Base-by-base conservation (phyloP, 1,140 invertebrate species). In the Diorhabda carinulata region DNA sequence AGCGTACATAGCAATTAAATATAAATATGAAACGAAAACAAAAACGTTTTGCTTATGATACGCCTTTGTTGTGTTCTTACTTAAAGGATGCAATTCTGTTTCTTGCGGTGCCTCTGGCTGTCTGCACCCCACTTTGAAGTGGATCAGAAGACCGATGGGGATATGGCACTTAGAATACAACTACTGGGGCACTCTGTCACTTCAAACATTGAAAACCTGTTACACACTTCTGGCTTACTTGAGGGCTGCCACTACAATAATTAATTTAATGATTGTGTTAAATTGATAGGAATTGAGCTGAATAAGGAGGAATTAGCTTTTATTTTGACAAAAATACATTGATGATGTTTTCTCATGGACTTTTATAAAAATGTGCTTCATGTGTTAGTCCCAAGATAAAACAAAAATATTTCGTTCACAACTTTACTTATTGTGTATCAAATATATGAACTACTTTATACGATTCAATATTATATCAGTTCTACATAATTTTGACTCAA, bases 71-170 rank as follows among this genome's bases (percentile, higher is more conserved):
- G 79, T 77, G 78, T 79, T 79, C 77, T 78, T 73, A 66, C 25
- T 61, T 73, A 73, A 78, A 77, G 78, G 78, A 80, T 78, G 78
- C 78, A 80, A 78, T 80, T 77, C 74, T 77, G 73, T 76, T 74
- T 81, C 79, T 81, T 81, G 80, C 79, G 76, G 79, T 81, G 80
- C 79, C 80, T 81, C 80, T 81, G 77, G 74, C 76, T 78, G 78
- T 73, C 76, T 77, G 72, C 74, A 25, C 25, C 25, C 25, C 25
- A 25, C 73, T 68, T 75, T 77, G 72, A 73, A 74, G 73, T 75
- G 74, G 75, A 52, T 8, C 74, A 78, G 77, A 77, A 76, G 77
- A 78, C 79, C 80, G 77, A 78, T 75, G 76, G 78, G 47, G 47
- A 52, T 8, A 52, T 52, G 47, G 47, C 47, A 52, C 47, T 8